Base-by-base conservation (phyloP, 1,140 invertebrate species). In the Helicoverpa zea region DNA sequence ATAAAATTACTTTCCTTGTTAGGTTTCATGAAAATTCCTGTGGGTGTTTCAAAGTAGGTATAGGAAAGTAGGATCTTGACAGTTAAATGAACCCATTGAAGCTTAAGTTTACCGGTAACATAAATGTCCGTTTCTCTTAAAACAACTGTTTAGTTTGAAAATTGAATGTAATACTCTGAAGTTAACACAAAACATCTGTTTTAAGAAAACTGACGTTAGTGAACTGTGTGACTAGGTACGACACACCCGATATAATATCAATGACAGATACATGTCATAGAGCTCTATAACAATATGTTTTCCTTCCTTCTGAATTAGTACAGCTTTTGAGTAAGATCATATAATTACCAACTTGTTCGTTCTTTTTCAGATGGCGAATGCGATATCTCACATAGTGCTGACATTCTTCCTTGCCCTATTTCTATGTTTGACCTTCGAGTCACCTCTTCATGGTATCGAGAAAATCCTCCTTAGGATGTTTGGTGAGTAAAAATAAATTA, bases 371-470 rank as follows among this genome's bases (percentile, higher is more conserved):
- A 85, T 94, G 18, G 94, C 95, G 61, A 94, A 95, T 83, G 90
- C 95, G 14, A 86, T 96, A 49, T 95, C 96, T 1, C 96, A 97
- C 85, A 87, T 96, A 30, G 80, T 95, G 29, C 83, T 97, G 30
- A 96, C 97, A 1, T 97, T 97, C 87, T 79, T 94, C n/a, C 92
- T 96, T 61, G 97, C 97, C 12, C 88, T 97, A 29, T 79, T 97
- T 18, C 88, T 97, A 12, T 97, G 97, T 72, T 90, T 96, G 23
- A 94, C 96, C 59, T 97, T 97, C 80, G 97, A 97, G 91, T 97
- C 97, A 4, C 97, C 97, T 4, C 96, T 97, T 81, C 96, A 97
- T 78, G 96, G 96, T 14, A 95, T 97, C 18, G 97, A 97, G 90
- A 97, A 96, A 83, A 96, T 97, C 73, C 91, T 97, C 30, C 88